Percentiles rank a stretch among this genome's conserved stretches.
These are phyloP conservation scores for Onychostoma macrolepis DNA, from an alignment of 2,113 vertebrate genomes.

Conservation along the genomic window DNA sequence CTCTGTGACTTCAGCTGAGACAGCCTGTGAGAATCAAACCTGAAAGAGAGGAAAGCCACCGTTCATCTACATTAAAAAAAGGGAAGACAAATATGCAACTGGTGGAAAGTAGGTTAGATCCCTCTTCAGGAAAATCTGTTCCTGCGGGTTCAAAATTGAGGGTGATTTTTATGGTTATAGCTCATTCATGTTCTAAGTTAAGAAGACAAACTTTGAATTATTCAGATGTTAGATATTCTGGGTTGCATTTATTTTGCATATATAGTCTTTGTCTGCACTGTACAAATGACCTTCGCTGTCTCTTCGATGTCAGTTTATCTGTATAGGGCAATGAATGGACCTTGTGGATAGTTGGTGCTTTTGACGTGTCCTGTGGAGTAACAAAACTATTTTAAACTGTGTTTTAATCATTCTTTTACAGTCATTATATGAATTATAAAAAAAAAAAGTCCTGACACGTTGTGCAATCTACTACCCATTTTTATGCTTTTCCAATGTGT, in stretches of 20 bases:
- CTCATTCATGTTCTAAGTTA: constrained; percentile 23
- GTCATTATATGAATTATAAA: background rate
- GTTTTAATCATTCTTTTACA: background rate
- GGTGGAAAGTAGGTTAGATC: constrained; percentile 40
- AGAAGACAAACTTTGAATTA: constrained; percentile 35
- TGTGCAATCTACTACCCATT: background rate
- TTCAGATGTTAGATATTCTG: constrained; percentile 28
- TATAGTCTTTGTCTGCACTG: background rate
- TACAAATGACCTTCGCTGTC: background rate
- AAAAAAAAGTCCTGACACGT: background rate
- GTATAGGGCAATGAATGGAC: background rate
- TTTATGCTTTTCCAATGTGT: background rate
- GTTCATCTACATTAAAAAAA: constrained; percentile 19
- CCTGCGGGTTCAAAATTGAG: constrained; percentile 2
- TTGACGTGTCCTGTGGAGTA: background rate
- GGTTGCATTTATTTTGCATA: constrained; percentile 27
- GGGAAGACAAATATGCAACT: constrained; percentile 18
- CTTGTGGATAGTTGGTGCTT: background rate
- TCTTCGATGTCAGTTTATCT: background rate
- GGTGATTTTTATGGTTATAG: constrained; percentile 29
- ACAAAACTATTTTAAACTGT: background rate
- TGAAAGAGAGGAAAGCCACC: constrained; percentile 33
- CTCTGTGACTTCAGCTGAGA: constrained; percentile 42
- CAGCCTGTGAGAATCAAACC: constrained; percentile 41
- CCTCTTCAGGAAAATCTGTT: constrained; percentile 14